A percentile compares a stretch with the other conserved stretches of the same genome.
These are phyloP conservation scores for Xanthorhoe designata DNA, from an alignment of 2,888 invertebrate species.

Conservation along the genomic window DNA sequence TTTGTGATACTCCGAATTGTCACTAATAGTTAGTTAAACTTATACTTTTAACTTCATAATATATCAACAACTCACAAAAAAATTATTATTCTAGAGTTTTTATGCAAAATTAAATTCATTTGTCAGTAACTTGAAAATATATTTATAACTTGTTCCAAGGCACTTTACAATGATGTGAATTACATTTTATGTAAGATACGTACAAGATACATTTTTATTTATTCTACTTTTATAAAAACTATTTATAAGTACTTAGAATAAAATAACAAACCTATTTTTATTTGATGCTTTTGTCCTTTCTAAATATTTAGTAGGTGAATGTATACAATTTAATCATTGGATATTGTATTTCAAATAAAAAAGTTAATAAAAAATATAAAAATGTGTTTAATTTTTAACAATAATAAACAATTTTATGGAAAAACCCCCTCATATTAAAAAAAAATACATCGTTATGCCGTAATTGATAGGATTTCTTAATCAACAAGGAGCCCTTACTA, in stretches of 20 bases:
- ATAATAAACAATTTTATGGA: background rate
- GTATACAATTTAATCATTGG: background rate
- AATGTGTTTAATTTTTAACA: background rate
- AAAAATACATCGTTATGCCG: background rate
- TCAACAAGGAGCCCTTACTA: too few relatives aligned
- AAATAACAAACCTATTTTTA: background rate
- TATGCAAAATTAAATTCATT: slow-evolving; percentile 8
- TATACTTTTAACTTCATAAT: too few relatives aligned
- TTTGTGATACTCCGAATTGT: too few relatives aligned
- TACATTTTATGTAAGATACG: slow-evolving; percentile 11
- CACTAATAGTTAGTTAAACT: too few relatives aligned
- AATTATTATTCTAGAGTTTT: too few relatives aligned
- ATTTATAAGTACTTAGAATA: background rate
- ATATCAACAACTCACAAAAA: too few relatives aligned
- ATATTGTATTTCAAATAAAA: background rate
- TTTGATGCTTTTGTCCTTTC: background rate
- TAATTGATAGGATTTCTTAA: too few relatives aligned
- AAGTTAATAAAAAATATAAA: background rate
- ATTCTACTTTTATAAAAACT: slow-evolving; percentile 1
- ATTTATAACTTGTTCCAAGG: slow-evolving; percentile 28
- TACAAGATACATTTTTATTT: background rate
- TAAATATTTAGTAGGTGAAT: background rate
- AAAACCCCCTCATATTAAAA: background rate
- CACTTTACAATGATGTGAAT: slow-evolving; percentile 23
- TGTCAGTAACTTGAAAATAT: slow-evolving; percentile 27